These are phyloP conservation scores for Diplolepis rosae DNA, from an alignment of 2,888 invertebrate genomes.

Conservation along the genomic window DNA sequence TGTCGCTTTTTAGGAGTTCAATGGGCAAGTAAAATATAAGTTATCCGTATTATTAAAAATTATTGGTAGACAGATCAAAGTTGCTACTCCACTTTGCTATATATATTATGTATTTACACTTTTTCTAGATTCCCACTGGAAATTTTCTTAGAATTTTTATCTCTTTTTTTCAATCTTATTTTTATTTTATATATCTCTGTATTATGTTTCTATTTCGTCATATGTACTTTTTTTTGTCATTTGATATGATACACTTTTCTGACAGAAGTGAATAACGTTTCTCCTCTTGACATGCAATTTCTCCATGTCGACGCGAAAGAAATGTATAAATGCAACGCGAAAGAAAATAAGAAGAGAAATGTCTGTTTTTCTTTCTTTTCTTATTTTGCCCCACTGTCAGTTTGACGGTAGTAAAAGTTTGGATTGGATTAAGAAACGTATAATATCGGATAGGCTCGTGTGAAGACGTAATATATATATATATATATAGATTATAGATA, in stretches of 20 bases:
- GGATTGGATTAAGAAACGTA: slow-evolving; percentile 2
- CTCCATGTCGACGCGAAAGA: slow-evolving; percentile 22
- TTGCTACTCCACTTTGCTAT: not conserved
- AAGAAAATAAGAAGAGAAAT: not conserved
- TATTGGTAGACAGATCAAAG: slow-evolving; percentile 5
- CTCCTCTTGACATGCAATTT: slow-evolving; percentile 20
- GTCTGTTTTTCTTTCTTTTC: not conserved
- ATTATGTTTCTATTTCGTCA: not conserved
- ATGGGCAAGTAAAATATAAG: not conserved
- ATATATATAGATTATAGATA: not conserved
- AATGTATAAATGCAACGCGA: slow-evolving; percentile 1
- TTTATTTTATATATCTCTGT: not conserved
- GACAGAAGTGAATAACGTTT: slow-evolving; percentile 25
- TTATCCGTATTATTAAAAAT: slow-evolving; percentile 9
- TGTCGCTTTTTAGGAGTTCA: not conserved
- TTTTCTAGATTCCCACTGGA: not conserved
- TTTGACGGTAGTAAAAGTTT: not conserved
- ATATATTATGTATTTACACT: not conserved
- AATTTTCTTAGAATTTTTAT: not conserved
- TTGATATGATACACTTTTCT: slow-evolving; percentile 22
- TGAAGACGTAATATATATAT: not conserved
- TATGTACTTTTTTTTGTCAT: slow-evolving; percentile 15
- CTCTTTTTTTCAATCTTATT: not conserved
- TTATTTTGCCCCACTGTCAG: not conserved
- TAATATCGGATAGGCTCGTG: not conserved